Base-by-base conservation (phyloP, 2,888 invertebrate species). In the Onchidella celtica region DNA sequence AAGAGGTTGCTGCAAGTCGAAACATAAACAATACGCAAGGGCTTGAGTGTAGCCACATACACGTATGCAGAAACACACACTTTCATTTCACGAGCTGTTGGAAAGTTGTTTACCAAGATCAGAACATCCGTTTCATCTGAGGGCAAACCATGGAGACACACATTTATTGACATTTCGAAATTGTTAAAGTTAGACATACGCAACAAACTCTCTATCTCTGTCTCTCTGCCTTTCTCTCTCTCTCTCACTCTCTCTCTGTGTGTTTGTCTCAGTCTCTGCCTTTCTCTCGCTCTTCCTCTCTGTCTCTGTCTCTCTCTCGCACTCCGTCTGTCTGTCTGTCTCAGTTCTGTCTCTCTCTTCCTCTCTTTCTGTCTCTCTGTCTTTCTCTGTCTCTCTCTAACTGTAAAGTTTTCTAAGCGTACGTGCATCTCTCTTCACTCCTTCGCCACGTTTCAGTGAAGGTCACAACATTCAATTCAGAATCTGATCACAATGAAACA, bases 171-270 rank as follows among this genome's bases (percentile, higher is more conserved):
- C 3, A 14, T 59, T 4, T 59, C n/a, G 59, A 59, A 11, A 4
- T 59, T 59, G 3, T 59, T 24, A 3, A 17, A 11, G 4, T 59
- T 11, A 59, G 3, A 59, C n/a, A 59, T n/a, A 4, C 4, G 21
- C 6, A 59, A 59, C 59, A 21, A 4, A 21, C 21, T 59, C 21
- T 11, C 21, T 59, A 11, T 17, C 34, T 34, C 2, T 34, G 14
- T 65, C 66, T n/a, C n/a, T n/a, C n/a, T n/a, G n/a, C n/a, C n/a
- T 69, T 24, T 27, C 72, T 55, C 29, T 72, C 55, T 72, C 72
- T 72, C 57, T 72, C 55, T 29, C 55, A 55, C 27, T 55, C 61
- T 74, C 74, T 61, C 34, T 61, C 63, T 61, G 36, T 61, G 34
- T 61, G 36, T 61, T 27, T 75, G 21, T 68, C 55, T 66, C 76